phyloP scores from a whole-genome alignment of 2,797 vertebrate genomes.

The Falco peregrinus region DNA sequence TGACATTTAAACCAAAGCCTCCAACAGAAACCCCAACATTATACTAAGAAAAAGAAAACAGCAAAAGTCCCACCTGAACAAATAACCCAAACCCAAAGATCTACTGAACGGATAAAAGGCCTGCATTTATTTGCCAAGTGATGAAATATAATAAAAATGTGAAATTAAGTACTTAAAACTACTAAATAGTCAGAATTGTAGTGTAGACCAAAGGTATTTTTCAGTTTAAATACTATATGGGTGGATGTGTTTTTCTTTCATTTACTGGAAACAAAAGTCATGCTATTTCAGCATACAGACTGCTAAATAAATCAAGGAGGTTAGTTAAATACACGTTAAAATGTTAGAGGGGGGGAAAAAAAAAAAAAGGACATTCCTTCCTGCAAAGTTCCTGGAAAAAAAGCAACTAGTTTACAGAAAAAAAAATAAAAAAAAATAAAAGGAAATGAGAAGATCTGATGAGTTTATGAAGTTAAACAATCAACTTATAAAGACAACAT shows the following conservation, averaged over 20 bases:
- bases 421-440: neutral
- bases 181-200: conserved; percentile 7
- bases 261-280: conserved; percentile 63
- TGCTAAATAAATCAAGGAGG: conserved; percentile 16
- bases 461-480: neutral
- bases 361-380: neutral
- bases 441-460: neutral
- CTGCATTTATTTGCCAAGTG: neutral
- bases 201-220: neutral
- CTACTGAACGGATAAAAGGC: neutral
- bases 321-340: conserved; percentile 23
- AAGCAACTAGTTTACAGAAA: neutral
- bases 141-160: conserved; percentile 26
- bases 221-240: conserved; percentile 38
- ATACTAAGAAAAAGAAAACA: neutral
- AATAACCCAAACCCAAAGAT: conserved; percentile 46
- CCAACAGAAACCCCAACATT: neutral
- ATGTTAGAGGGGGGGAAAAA: neutral
- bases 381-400: neutral
- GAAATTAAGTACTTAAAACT: conserved; percentile 22
- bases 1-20: conserved; percentile 28
- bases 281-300: conserved; percentile 60
- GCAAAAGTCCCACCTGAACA: conserved; percentile 52
- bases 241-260: conserved; percentile 66
- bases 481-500: neutral